Evolutionary conservation across 2,797 vertebrate genomes (phyloP).

Genomic region (Phoxinus dragarum): DNA sequence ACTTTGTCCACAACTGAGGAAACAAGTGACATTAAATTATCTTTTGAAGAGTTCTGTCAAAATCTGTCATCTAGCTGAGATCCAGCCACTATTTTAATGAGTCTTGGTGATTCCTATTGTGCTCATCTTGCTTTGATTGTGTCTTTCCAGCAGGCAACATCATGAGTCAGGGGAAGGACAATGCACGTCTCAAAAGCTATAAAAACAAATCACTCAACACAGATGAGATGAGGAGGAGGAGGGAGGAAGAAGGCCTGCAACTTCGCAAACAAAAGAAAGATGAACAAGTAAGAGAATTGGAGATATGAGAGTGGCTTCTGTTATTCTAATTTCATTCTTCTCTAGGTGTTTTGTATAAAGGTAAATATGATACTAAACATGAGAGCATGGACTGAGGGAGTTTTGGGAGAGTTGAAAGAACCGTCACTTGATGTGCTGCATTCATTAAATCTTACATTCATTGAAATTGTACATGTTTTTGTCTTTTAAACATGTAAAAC

Average conservation of each 20-base stretch:
- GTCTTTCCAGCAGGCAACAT: conserved; percentile 69
- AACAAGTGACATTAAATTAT: neutral
- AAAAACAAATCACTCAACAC: conserved; percentile 99
- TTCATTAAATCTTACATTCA: neutral
- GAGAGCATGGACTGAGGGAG: neutral
- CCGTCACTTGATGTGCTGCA: neutral
- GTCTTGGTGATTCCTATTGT: conserved; percentile 1
- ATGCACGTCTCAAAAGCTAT: conserved; percentile 97
- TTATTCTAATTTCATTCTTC: neutral
- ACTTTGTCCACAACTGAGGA: neutral
- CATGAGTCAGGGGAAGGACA: conserved; percentile 96
- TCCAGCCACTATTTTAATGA: neutral
- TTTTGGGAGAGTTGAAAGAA: neutral
- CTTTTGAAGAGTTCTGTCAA: neutral
- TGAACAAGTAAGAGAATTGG: conserved; percentile 84
- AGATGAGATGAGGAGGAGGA: conserved; percentile 95
- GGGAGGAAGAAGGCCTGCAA: conserved; percentile 97
- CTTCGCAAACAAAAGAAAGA: conserved; percentile 97
- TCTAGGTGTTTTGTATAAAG: neutral
- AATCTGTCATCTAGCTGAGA: neutral
- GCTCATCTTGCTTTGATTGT: conserved; percentile 5
- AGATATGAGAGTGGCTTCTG: neutral
- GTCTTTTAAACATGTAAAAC: neutral
- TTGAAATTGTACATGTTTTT: neutral
- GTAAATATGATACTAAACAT: neutral